Percentiles rank a stretch among this genome's conserved stretches.
Conservation (phyloP, 2,888 invertebrate species). For the Synergus gifuensis region DNA sequence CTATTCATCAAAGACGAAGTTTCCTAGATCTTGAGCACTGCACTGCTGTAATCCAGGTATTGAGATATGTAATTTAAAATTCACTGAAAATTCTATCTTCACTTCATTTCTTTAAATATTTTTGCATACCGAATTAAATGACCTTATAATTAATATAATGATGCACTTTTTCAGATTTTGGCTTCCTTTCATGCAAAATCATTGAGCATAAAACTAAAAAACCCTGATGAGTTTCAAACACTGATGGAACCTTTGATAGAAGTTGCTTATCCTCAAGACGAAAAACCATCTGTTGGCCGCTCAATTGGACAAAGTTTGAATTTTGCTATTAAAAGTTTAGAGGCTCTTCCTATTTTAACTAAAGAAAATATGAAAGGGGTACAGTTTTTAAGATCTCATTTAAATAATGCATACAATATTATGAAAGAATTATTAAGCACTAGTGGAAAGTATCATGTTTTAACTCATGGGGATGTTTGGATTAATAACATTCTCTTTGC, state of each 20-base stretch:
- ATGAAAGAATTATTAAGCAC: constrained; percentile 54
- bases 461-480: constrained; percentile 70
- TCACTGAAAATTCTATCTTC: too few species aligned
- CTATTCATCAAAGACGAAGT: constrained; percentile 56
- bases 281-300: constrained; percentile 52
- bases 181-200: constrained; percentile 66
- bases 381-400: constrained; percentile 48
- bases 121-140: not conserved
- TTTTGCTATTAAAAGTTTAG: constrained; percentile 54
- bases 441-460: constrained; percentile 59
- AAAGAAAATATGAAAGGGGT: constrained; percentile 49
- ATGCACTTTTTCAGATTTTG: constrained; percentile 58
- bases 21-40: constrained; percentile 64
- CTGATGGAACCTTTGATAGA: constrained; percentile 60
- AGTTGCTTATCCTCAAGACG: constrained; percentile 57
- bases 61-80: not conserved
- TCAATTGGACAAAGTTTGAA: constrained; percentile 51
- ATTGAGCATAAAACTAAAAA: constrained; percentile 58
- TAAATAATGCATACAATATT: constrained; percentile 41
- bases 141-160: not conserved
- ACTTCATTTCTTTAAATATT: not conserved
- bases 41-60: constrained; percentile 60
- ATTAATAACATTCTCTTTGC: constrained; percentile 68
- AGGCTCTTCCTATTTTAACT: constrained; percentile 52
- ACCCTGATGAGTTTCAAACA: constrained; percentile 53